Percentiles rank a stretch among this genome's conserved stretches.
These are phyloP conservation scores for Solenopsis invicta DNA, from an alignment of 1,140 invertebrate genomes.

Conservation along the genomic window DNA sequence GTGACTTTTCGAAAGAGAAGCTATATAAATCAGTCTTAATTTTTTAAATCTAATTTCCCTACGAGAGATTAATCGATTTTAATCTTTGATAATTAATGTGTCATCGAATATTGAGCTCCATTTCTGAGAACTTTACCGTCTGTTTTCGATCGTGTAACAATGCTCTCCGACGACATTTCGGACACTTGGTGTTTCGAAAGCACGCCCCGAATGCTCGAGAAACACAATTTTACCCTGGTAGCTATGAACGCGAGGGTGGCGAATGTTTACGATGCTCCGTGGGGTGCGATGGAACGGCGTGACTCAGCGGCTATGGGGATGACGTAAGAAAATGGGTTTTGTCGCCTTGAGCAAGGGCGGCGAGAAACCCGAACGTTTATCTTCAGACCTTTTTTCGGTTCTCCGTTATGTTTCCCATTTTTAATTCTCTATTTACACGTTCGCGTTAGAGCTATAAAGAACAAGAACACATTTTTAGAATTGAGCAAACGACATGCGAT, in stretches of 20 bases:
- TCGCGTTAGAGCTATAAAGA: background rate
- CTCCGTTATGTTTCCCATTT: background rate
- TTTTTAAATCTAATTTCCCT: background rate
- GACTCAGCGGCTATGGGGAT: slow-evolving; percentile 68
- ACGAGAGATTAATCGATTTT: background rate
- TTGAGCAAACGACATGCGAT: background rate
- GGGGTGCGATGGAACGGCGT: slow-evolving; percentile 47
- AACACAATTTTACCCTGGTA: slow-evolving; percentile 17
- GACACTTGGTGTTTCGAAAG: background rate
- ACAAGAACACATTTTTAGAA: background rate
- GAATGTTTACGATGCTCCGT: slow-evolving; percentile 55
- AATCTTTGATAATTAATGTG: background rate
- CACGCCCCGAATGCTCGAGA: background rate
- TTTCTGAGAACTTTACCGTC: background rate
- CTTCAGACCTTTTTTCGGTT: background rate
- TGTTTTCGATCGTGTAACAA: background rate
- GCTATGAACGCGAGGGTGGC: slow-evolving; percentile 49
- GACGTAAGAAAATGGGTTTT: slow-evolving; percentile 66
- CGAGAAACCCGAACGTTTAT: slow-evolving; percentile 20
- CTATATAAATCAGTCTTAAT: background rate
- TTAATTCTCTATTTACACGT: background rate
- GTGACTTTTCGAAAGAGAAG: background rate
- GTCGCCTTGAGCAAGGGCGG: background rate
- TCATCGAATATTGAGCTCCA: background rate
- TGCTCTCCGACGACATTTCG: background rate